Conservation (phyloP, 2,113 vertebrate genomes). For the Baryphthengus martii region DNA sequence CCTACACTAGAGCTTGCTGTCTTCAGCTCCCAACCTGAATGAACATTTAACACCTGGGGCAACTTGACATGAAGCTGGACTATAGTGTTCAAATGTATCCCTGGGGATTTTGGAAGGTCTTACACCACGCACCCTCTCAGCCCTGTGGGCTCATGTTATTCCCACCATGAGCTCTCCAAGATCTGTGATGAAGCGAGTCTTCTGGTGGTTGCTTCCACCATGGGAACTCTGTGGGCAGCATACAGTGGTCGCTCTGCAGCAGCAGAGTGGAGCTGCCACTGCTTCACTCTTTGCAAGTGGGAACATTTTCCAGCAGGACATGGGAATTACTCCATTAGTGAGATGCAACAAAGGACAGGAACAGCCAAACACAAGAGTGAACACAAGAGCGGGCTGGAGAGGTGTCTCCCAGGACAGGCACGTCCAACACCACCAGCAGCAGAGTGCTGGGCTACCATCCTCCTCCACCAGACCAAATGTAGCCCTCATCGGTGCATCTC, state of each 20-base stretch:
- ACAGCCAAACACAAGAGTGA: neutral
- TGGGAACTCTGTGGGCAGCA: accelerated
- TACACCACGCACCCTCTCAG: neutral
- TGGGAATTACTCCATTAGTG: neutral
- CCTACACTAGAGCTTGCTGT: accelerated
- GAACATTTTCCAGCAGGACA: neutral
- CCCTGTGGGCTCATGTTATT: accelerated
- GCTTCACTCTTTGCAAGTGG: accelerated
- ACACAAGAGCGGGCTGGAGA: neutral
- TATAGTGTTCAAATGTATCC: neutral
- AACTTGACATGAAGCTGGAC: neutral
- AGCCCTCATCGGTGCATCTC: accelerated
- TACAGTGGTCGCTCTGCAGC: neutral
- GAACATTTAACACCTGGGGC: neutral
- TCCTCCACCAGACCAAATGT: neutral
- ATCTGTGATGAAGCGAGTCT: neutral
- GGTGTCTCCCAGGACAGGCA: neutral
- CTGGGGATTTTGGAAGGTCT: neutral
- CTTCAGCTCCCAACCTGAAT: neutral
- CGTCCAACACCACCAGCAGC: neutral
- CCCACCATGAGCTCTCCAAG: neutral
- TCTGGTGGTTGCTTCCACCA: neutral
- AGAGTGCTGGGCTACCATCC: neutral
- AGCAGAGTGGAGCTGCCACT: neutral
- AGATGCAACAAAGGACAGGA: neutral